Evolutionary conservation across 2,888 invertebrate genomes (phyloP).

Genomic region (Agonopterix arenella): DNA sequence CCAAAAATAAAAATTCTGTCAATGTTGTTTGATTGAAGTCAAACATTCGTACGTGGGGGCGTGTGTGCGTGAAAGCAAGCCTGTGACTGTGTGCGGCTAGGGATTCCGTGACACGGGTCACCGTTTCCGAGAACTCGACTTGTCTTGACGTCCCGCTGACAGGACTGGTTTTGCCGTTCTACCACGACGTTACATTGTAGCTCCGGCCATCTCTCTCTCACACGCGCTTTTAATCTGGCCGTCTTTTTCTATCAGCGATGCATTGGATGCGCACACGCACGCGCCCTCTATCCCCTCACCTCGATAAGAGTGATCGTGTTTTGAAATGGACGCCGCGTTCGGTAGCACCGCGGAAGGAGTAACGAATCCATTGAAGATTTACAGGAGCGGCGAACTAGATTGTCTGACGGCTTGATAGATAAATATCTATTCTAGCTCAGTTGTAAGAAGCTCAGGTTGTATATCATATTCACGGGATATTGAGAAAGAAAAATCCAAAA

Average conservation of each 20-base stretch:
- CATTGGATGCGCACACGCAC: slow-evolving; percentile 69
- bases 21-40: slow-evolving; percentile 37
- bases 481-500: no score
- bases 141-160: slow-evolving; percentile 75
- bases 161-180: slow-evolving; percentile 73
- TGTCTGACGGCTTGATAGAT: neutral
- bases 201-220: slow-evolving; percentile 39
- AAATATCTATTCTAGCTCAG: no score
- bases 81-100: slow-evolving; percentile 44
- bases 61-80: slow-evolving; percentile 32
- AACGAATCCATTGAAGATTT: slow-evolving; percentile 54
- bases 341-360: slow-evolving; percentile 61
- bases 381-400: neutral
- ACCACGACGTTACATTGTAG: slow-evolving; percentile 62
- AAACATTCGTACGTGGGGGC: slow-evolving; percentile 20
- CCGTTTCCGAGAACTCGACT: slow-evolving; percentile 73
- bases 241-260: slow-evolving; percentile 39
- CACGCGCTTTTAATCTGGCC: slow-evolving; percentile 20
- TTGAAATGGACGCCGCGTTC: slow-evolving; percentile 64
- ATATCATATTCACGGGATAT: no score
- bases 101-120: slow-evolving; percentile 77
- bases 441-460: no score
- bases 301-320: slow-evolving; percentile 64
- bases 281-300: slow-evolving; percentile 62
- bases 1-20: slow-evolving; percentile 35